Evolutionary conservation across 92 coral and sea anemone species (phyloP).

Genomic region (Muricea muricata): DNA sequence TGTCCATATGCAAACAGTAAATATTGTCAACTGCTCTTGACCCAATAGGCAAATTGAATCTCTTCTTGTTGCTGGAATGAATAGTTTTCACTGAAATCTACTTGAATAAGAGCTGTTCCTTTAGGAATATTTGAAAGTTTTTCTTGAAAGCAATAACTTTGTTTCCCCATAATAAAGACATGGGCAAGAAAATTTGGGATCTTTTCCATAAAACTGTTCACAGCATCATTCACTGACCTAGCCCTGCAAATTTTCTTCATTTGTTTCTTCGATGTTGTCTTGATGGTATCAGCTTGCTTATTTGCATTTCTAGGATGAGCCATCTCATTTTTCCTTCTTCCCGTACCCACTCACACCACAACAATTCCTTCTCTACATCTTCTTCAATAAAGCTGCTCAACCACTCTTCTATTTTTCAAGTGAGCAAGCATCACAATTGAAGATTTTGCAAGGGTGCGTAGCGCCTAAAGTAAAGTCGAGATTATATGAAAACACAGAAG

Average conservation of each 20-base stretch:
- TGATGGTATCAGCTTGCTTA: constrained; percentile 13
- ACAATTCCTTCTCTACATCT: constrained; percentile 38
- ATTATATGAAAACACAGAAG: no score
- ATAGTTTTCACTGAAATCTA: constrained; percentile 66
- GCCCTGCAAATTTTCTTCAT: constrained; percentile 56
- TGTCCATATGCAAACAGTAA: constrained; percentile 66
- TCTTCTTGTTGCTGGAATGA: constrained; percentile 64
- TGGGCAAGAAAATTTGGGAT: constrained; percentile 54
- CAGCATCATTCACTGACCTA: constrained; percentile 52
- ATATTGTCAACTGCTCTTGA: constrained; percentile 60
- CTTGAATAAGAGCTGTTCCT: constrained; percentile 52
- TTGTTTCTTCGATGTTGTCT: constrained; percentile 48
- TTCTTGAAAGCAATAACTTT: constrained; percentile 55
- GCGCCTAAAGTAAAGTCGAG: no score
- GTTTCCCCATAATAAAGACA: constrained; percentile 64
- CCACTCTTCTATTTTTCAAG: constrained; percentile 19
- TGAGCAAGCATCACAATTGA: constrained; percentile 51
- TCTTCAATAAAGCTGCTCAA: background rate
- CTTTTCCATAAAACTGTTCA: constrained; percentile 54
- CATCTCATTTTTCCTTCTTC: constrained; percentile 41
- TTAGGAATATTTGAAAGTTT: constrained; percentile 57
- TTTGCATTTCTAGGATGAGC: constrained; percentile 19
- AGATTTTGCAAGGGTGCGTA: no score
- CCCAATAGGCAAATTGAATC: constrained; percentile 63
- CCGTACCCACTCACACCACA: constrained; percentile 49